A percentile compares a stretch with the other conserved stretches of the same genome.
phyloP scores from a whole-genome alignment of 2,797 vertebrate species.

The Phaenicophaeus curvirostris region DNA sequence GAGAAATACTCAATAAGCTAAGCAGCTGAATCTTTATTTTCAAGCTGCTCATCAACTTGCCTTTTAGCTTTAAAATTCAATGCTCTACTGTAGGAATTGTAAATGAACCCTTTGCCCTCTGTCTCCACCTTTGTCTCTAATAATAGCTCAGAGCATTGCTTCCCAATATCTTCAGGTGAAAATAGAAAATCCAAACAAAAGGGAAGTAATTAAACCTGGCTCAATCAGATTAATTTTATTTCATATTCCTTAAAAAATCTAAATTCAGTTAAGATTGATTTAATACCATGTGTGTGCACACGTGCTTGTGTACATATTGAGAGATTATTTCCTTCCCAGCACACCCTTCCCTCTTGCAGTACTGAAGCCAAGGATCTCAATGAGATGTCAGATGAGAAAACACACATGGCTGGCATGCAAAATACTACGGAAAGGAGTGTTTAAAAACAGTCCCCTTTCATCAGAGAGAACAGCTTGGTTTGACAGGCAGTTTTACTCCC shows the following conservation, averaged over 20 bases:
- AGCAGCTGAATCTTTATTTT: slow-evolving; percentile 2
- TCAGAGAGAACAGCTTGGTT: slow-evolving; percentile 59
- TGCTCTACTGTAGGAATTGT: slow-evolving; percentile 9
- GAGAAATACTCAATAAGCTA: neutral
- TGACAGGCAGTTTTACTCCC: slow-evolving; percentile 56
- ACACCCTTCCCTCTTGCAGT: slow-evolving; percentile 6
- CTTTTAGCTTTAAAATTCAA: neutral
- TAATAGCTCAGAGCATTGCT: slow-evolving; percentile 5
- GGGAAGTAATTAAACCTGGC: slow-evolving; percentile 12
- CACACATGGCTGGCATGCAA: slow-evolving; percentile 45
- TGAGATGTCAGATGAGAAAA: slow-evolving; percentile 57
- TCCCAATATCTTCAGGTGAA: neutral
- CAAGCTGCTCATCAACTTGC: neutral
- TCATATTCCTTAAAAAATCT: neutral
- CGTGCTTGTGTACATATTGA: neutral
- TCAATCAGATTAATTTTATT: slow-evolving; percentile 13
- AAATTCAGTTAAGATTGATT: neutral
- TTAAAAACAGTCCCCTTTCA: slow-evolving; percentile 52
- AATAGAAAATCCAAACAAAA: slow-evolving; percentile 34
- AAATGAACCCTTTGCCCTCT: slow-evolving; percentile 40
- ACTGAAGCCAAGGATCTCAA: slow-evolving; percentile 35
- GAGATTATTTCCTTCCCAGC: slow-evolving; percentile 28
- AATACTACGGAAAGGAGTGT: slow-evolving; percentile 50
- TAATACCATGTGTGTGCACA: neutral
- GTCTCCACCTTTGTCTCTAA: slow-evolving; percentile 13